A percentile compares a stretch with the other conserved stretches of the same genome.
Evolutionary conservation across 2,797 vertebrate genomes (phyloP).

Genomic region (Chromobotia macracanthus): DNA sequence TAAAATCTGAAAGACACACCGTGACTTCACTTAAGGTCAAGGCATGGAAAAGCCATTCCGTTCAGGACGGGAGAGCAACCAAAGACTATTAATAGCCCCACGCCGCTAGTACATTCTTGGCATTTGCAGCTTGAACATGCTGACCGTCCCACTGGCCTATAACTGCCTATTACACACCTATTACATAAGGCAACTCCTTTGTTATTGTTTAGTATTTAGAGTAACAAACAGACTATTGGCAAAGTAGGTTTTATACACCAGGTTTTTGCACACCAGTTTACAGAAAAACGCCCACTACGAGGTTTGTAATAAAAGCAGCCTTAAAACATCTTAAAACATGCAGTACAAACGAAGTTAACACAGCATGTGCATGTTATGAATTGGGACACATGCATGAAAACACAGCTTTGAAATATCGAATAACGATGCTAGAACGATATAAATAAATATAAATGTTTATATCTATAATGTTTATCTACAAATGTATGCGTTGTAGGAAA

Average conservation of each 20-base stretch:
- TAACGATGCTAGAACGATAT: not conserved
- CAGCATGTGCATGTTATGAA: too few species aligned
- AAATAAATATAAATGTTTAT: too few species aligned
- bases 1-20: not conserved
- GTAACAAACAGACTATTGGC: not conserved
- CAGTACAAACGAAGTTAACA: not conserved
- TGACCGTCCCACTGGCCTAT: constrained; percentile 26
- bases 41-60: constrained; percentile 13
- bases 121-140: not conserved
- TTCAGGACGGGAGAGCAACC: constrained; percentile 28
- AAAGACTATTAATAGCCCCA: constrained; percentile 31
- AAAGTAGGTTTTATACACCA: not conserved
- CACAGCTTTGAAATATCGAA: not conserved
- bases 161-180: not conserved
- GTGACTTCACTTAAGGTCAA: not conserved
- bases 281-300: not conserved
- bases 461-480: too few species aligned
- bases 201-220: not conserved
- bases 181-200: not conserved
- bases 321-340: not conserved
- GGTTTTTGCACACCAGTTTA: not conserved
- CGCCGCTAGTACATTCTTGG: constrained; percentile 6
- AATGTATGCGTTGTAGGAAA: too few species aligned
- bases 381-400: not conserved
- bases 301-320: not conserved